Evolutionary conservation across 2,113 vertebrate genomes (phyloP).

Genomic region (Microtus richardsoni): DNA sequence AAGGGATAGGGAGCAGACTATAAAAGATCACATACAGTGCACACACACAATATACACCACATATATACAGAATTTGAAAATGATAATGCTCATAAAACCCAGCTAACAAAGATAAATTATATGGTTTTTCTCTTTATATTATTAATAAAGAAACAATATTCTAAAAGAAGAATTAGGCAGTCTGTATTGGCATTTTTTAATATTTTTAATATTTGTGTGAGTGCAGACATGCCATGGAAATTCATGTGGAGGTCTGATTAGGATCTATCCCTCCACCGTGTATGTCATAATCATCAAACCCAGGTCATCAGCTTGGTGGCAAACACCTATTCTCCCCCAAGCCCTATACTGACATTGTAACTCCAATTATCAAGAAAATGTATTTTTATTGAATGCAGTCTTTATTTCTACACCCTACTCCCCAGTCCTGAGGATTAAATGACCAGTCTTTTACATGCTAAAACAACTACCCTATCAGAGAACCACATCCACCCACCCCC

Average conservation of each 20-base stretch:
- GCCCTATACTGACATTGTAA: neutral
- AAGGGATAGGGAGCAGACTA: neutral
- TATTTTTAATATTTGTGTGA: neutral
- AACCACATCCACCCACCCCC: neutral
- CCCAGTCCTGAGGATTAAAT: neutral
- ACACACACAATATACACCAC: neutral
- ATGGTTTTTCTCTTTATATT: neutral
- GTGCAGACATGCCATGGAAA: neutral
- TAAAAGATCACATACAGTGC: neutral
- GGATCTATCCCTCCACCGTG: neutral
- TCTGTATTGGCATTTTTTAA: neutral
- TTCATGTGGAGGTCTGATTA: neutral
- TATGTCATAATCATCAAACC: neutral
- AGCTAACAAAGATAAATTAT: conserved; percentile 29
- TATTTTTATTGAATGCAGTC: neutral
- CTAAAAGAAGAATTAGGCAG: neutral
- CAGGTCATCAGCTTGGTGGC: neutral
- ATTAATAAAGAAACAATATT: conserved; percentile 19
- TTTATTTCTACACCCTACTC: neutral
- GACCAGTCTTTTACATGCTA: neutral
- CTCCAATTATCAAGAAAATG: conserved; percentile 50
- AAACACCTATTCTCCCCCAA: neutral
- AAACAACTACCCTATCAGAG: neutral
- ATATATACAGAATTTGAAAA: neutral
- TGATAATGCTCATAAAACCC: neutral